A percentile compares a stretch with the other conserved stretches of the same genome.
Evolutionary conservation across 2,113 vertebrate species (phyloP).

Genomic region (Scopus umbretta): DNA sequence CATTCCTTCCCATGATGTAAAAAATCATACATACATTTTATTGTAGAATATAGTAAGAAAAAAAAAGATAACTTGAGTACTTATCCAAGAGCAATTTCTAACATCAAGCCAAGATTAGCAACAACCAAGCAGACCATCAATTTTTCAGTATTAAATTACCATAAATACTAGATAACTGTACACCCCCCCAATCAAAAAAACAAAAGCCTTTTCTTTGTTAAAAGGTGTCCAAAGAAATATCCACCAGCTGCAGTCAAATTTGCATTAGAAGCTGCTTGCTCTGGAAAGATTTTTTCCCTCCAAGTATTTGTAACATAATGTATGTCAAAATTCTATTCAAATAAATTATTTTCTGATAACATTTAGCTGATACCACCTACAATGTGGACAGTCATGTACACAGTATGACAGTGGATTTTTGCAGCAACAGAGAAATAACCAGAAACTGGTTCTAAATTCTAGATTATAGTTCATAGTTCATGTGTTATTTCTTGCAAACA

Average conservation of each 20-base stretch:
- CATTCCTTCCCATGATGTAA: slow-evolving; percentile 60
- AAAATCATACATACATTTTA: slow-evolving; percentile 59
- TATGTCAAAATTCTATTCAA: slow-evolving; percentile 11
- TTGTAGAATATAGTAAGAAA: slow-evolving; percentile 64
- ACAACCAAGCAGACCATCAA: slow-evolving; percentile 53
- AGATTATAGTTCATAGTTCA: slow-evolving; percentile 52
- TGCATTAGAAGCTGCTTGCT: slow-evolving; percentile 31
- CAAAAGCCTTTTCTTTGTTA: slow-evolving; percentile 13
- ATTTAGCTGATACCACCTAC: slow-evolving; percentile 55
- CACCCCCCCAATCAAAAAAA: neutral
- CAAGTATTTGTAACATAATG: slow-evolving; percentile 5
- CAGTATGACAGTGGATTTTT: slow-evolving; percentile 23
- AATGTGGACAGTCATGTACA: slow-evolving; percentile 47
- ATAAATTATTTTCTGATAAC: slow-evolving; percentile 40
- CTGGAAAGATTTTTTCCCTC: neutral
- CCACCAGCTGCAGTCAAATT: neutral
- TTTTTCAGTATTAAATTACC: slow-evolving; percentile 33
- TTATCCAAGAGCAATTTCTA: slow-evolving; percentile 58
- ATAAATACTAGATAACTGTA: slow-evolving; percentile 18
- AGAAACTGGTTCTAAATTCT: neutral
- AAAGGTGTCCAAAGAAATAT: slow-evolving; percentile 39
- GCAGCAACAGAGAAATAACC: neutral
- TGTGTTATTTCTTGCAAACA: slow-evolving; percentile 87
- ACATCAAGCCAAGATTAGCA: slow-evolving; percentile 56
- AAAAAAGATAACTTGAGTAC: slow-evolving; percentile 55